A percentile compares a stretch with the other conserved stretches of the same genome.
phyloP scores from a whole-genome alignment of 2,888 invertebrate genomes.

The Marronus borbonicus region DNA sequence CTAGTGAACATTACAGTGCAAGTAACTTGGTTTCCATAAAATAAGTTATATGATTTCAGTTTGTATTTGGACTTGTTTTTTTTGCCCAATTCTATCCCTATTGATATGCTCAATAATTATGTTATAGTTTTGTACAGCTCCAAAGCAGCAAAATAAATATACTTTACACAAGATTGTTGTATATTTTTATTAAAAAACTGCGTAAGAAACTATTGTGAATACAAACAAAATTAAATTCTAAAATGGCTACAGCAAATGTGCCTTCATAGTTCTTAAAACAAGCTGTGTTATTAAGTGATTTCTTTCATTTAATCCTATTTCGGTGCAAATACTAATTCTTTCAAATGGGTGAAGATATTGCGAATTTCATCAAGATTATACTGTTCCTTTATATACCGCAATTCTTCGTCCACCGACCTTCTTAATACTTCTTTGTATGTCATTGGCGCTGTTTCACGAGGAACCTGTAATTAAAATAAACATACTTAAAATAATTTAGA shows the following conservation, averaged over 20 bases:
- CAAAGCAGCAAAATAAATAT: constrained; percentile 32
- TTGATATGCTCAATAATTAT: constrained; percentile 49
- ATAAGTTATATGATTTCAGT: neutral
- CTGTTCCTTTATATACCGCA: constrained; percentile 19
- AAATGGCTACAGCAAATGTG: too few relatives aligned
- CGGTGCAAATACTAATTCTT: neutral
- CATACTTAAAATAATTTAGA: too few relatives aligned
- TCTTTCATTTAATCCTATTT: neutral
- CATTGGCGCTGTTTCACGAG: too few relatives aligned
- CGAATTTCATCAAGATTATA: constrained; percentile 21
- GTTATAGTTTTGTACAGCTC: constrained; percentile 48
- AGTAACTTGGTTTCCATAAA: too few relatives aligned
- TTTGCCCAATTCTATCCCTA: neutral
- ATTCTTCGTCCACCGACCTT: constrained; percentile 13
- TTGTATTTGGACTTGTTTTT: neutral
- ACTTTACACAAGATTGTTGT: constrained; percentile 34
- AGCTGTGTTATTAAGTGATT: neutral
- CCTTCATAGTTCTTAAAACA: too few relatives aligned
- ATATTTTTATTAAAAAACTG: neutral
- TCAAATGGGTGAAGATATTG: constrained; percentile 14
- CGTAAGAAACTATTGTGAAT: neutral
- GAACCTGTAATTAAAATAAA: too few relatives aligned
- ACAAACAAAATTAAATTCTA: too few relatives aligned
- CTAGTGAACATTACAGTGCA: too few relatives aligned
- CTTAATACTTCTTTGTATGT: neutral